Base-by-base conservation (phyloP, 2,113 vertebrate genomes). In the Phylloscopus trochilus region DNA sequence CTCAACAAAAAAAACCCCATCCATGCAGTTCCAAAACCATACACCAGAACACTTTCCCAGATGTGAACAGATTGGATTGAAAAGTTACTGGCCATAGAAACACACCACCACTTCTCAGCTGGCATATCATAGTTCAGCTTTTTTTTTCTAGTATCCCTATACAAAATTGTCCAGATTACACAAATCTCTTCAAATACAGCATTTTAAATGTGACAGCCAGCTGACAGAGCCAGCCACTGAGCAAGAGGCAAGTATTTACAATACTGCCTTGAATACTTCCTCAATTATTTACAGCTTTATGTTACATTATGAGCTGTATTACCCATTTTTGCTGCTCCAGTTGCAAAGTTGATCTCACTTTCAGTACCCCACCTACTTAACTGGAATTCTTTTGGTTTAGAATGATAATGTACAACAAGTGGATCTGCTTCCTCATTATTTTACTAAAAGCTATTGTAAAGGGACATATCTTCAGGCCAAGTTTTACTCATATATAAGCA, bases 31-130 rank as follows among this genome's bases (percentile, higher is more conserved):
- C 35, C 1, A 14, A 58, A 89, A 31, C 27, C 27, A 27, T 11
- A 81, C 0, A 2, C 44, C 39, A 53, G 44, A 58, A 79, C 1
- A 13, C 37, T 22, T 90, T 75, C 35, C 37, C 49, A 69, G n/a
- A 27, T 21, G 33, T 11, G 19, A 35, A 64, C 0, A 6, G 46
- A 43, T 0, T 35, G 56, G 18, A 75, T 0, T n/a, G 31, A 77
- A 72, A 85, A 33, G 33, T 63, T 78, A 58, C 18, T 33, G 59
- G 55, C 68, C 5, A 15, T 16, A 39, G 33, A 91, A 82, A 82
- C 33, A 59, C 39, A 75, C 28, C 39, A 47, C 11, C 28, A 19
- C 56, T 63, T 78, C 19, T 53, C 21, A 33, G 68, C 17, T 58
- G 23, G 39, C 28, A 49, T 64, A 79, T 14, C 31, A 19, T 1